phyloP scores from a whole-genome alignment of 2,888 invertebrate genomes.

The Netelia inedita region DNA sequence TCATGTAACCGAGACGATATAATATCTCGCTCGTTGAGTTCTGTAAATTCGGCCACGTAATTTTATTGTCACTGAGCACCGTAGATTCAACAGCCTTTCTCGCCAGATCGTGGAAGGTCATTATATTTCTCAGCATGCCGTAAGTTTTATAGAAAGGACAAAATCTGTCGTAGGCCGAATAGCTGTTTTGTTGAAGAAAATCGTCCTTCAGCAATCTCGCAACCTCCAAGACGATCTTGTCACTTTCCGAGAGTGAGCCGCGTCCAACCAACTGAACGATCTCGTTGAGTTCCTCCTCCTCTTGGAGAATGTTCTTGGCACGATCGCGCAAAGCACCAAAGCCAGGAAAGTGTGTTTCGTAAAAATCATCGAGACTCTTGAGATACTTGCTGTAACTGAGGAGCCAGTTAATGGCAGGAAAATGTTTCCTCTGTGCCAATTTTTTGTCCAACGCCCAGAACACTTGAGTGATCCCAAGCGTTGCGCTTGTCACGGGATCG shows the following conservation, averaged over 20 bases:
- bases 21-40: constrained; percentile 97
- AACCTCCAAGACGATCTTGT: constrained; percentile 98
- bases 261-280: constrained; percentile 99
- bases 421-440: constrained; percentile 98
- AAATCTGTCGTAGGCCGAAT: constrained; percentile 96
- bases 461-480: constrained; percentile 98
- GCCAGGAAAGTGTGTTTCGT: constrained; percentile 97
- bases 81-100: constrained; percentile 97
- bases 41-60: constrained; percentile 97
- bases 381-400: constrained; percentile 98
- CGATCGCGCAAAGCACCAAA: constrained; percentile 97
- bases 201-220: constrained; percentile 98
- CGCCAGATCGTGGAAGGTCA: constrained; percentile 98
- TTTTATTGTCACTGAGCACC: constrained; percentile 97
- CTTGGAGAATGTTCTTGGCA: constrained; percentile 95
- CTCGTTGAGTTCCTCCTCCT: constrained; percentile 99
- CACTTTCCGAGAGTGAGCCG: constrained; percentile 97
- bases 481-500: constrained; percentile 99
- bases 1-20: constrained; percentile 98
- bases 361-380: constrained; percentile 98
- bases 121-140: constrained; percentile 98
- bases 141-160: constrained; percentile 99
- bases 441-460: constrained; percentile 99
- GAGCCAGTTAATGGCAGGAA: constrained; percentile 99
- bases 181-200: constrained; percentile 98